phyloP scores from a whole-genome alignment of 2,113 vertebrate genomes.

The Nettapus auritus region DNA sequence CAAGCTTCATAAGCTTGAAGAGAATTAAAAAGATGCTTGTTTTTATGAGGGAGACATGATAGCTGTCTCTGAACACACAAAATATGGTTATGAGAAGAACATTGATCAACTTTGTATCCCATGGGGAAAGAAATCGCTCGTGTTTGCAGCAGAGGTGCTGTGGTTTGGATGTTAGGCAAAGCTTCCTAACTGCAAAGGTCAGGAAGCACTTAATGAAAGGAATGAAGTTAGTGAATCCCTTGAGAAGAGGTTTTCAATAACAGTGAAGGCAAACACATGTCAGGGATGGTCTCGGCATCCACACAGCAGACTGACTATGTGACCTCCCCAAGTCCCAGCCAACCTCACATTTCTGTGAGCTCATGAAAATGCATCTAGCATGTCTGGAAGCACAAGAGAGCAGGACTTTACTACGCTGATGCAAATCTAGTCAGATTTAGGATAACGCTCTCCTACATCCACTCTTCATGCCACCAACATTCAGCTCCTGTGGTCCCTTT shows the following conservation, averaged over 20 bases:
- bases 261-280: background rate
- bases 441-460: background rate
- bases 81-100: background rate
- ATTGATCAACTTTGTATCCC: background rate
- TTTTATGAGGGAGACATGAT: background rate
- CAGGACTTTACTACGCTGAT: background rate
- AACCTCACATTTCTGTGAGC: background rate
- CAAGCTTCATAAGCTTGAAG: background rate
- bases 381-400: background rate
- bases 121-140: background rate
- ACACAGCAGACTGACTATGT: background rate
- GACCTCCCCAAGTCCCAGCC: background rate
- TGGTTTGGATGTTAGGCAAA: background rate
- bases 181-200: background rate
- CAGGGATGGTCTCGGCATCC: conserved; percentile 1
- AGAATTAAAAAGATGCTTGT: background rate
- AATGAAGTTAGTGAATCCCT: background rate
- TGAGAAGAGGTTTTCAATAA: background rate
- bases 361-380: background rate
- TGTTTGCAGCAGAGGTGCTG: background rate
- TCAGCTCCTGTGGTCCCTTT: background rate
- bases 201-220: background rate
- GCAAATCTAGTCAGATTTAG: background rate
- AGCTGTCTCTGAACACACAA: background rate
- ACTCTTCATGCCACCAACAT: background rate